phyloP scores from a whole-genome alignment of 2,888 invertebrate genomes.

The Drosophila parthenogenetica region DNA sequence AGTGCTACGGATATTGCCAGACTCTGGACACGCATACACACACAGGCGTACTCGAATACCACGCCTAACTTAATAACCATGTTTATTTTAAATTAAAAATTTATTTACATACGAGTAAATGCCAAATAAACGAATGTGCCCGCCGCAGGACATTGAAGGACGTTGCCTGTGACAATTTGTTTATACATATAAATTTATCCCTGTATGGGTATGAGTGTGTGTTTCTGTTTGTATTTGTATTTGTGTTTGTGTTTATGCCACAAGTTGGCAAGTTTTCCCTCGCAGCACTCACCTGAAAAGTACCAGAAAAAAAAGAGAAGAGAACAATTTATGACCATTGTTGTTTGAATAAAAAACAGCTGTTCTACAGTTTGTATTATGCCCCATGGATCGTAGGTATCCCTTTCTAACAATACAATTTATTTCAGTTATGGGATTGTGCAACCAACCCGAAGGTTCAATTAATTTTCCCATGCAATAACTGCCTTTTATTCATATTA shows the following conservation, averaged over 20 bases:
- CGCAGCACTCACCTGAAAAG: conserved; percentile 47
- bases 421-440: conserved; percentile 43
- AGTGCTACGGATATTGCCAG: conserved; percentile 65
- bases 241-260: conserved; percentile 17
- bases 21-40: conserved; percentile 26
- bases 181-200: background rate
- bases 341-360: conserved; percentile 34
- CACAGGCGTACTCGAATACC: background rate
- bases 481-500: conserved; percentile 13
- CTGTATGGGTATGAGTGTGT: background rate
- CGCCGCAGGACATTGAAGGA: conserved; percentile 29
- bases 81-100: conserved; percentile 79
- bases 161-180: conserved; percentile 34
- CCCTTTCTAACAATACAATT: conserved; percentile 36
- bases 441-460: conserved; percentile 26
- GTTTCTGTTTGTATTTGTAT: conserved; percentile 3
- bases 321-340: conserved; percentile 47
- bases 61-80: conserved; percentile 61
- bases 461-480: conserved; percentile 41
- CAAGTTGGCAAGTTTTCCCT: conserved; percentile 30
- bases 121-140: conserved; percentile 38
- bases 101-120: conserved; percentile 57
- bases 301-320: conserved; percentile 20
- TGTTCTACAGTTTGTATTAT: conserved; percentile 22
- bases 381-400: conserved; percentile 14